These are phyloP conservation scores for Lordiphosa fenestrarum DNA, from an alignment of 2,888 invertebrate genomes.

Conservation along the genomic window DNA sequence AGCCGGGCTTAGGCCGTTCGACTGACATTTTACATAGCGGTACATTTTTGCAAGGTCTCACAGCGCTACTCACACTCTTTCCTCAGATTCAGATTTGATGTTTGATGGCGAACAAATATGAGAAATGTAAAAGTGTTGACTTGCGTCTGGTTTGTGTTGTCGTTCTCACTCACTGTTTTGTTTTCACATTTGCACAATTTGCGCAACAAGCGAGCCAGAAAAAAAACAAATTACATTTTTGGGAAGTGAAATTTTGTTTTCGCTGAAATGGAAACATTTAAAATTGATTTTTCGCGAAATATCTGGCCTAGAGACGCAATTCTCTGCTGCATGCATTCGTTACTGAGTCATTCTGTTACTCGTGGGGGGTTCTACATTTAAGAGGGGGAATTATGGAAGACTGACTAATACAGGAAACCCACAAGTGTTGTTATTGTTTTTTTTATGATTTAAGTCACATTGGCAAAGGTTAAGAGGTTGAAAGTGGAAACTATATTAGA, in stretches of 20 bases:
- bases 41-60: conserved; percentile 33
- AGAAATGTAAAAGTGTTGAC: conserved; percentile 10
- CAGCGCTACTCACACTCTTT: conserved; percentile 3
- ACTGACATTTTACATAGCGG: conserved; percentile 38
- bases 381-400: too few relatives aligned
- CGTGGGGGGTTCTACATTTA: too few relatives aligned
- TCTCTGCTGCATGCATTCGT: background rate
- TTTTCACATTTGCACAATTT: conserved; percentile 34
- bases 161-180: conserved; percentile 4
- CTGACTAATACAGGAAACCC: too few relatives aligned
- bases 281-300: background rate
- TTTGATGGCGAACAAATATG: conserved; percentile 27
- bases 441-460: too few relatives aligned
- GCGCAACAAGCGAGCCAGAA: conserved; percentile 35
- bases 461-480: too few relatives aligned
- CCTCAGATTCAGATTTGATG: background rate
- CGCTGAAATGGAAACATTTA: conserved; percentile 9
- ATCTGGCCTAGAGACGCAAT: conserved; percentile 1
- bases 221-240: conserved; percentile 26
- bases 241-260: conserved; percentile 53
- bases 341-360: too few relatives aligned
- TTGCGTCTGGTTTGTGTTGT: conserved; percentile 16
- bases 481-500: too few relatives aligned
- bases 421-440: too few relatives aligned
- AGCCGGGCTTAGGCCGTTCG: conserved; percentile 29